Percentiles rank a stretch among this genome's conserved stretches.
phyloP scores from a whole-genome alignment of 2,797 vertebrate genomes.

The Malacoraja senta region DNA sequence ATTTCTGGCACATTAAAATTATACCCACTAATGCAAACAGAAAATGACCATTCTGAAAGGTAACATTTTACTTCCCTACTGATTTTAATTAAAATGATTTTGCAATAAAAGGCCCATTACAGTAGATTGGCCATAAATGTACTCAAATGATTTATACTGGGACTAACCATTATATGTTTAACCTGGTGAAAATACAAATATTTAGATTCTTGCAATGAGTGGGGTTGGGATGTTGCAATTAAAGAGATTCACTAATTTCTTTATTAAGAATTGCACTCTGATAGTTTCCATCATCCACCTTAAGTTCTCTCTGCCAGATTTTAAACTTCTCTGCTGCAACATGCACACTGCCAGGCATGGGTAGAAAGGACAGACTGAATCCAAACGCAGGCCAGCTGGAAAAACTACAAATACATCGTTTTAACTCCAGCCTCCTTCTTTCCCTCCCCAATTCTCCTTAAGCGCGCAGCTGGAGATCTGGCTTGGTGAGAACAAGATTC shows the following conservation, averaged over 20 bases:
- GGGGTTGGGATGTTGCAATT: not conserved
- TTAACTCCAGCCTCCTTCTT: not conserved
- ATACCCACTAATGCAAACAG: slow-evolving; percentile 18
- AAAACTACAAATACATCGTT: slow-evolving; percentile 20
- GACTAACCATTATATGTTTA: not conserved
- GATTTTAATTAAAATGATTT: slow-evolving; percentile 32
- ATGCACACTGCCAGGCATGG: not conserved
- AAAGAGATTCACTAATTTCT: not conserved
- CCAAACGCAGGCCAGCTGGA: slow-evolving; percentile 12
- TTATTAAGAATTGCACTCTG: not conserved
- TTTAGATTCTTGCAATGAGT: not conserved
- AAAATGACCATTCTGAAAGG: not conserved
- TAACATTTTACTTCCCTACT: slow-evolving; percentile 13
- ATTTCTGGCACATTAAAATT: slow-evolving; percentile 26
- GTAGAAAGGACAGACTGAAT: not conserved
- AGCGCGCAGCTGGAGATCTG: slow-evolving; percentile 22
- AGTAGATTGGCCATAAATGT: not conserved
- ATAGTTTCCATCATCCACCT: slow-evolving; percentile 63
- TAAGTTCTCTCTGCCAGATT: slow-evolving; percentile 40
- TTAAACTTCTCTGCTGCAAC: slow-evolving; percentile 1
- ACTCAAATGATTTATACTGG: not conserved
- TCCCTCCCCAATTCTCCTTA: not conserved
- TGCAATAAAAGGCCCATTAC: not conserved
- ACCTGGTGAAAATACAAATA: not conserved
- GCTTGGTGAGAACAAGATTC: not conserved